A percentile compares a stretch with the other conserved stretches of the same genome.
Conservation (phyloP, 1,140 invertebrate species). For the Intoshia linei region DNA sequence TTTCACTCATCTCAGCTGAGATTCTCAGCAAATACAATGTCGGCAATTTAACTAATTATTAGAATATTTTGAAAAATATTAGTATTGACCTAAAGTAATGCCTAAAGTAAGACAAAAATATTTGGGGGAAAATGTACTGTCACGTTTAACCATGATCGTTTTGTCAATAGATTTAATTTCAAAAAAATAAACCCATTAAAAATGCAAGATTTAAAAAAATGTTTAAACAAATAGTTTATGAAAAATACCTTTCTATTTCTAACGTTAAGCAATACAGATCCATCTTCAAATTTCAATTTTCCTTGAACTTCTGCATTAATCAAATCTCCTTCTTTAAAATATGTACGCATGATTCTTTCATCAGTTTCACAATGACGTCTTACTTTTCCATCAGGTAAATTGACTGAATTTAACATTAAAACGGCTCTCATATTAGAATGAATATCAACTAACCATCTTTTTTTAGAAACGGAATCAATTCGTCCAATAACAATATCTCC, state of each 20-base stretch:
- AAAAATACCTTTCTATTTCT: too few species aligned
- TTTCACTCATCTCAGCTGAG: not conserved
- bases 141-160: too few species aligned
- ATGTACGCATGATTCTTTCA: constrained; percentile 75
- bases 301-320: constrained; percentile 34
- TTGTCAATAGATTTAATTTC: constrained; percentile 30
- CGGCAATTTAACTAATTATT: not conserved
- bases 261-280: not conserved
- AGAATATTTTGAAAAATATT: too few species aligned
- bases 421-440: constrained; percentile 45
- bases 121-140: too few species aligned
- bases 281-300: not conserved
- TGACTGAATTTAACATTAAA: constrained; percentile 58
- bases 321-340: constrained; percentile 69
- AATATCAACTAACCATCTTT: constrained; percentile 72
- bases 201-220: constrained; percentile 12
- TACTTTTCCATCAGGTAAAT: constrained; percentile 75
- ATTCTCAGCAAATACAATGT: not conserved
- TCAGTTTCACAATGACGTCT: constrained; percentile 65
- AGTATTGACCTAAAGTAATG: too few species aligned
- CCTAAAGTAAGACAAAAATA: too few species aligned
- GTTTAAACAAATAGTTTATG: not conserved
- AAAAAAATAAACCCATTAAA: constrained; percentile 59
- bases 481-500: constrained; percentile 81
- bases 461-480: constrained; percentile 45